Evolutionary conservation across 2,113 vertebrate species (phyloP), one percentile per base, ranked within the genome.

Genomic region (Indicator indicator): DNA sequence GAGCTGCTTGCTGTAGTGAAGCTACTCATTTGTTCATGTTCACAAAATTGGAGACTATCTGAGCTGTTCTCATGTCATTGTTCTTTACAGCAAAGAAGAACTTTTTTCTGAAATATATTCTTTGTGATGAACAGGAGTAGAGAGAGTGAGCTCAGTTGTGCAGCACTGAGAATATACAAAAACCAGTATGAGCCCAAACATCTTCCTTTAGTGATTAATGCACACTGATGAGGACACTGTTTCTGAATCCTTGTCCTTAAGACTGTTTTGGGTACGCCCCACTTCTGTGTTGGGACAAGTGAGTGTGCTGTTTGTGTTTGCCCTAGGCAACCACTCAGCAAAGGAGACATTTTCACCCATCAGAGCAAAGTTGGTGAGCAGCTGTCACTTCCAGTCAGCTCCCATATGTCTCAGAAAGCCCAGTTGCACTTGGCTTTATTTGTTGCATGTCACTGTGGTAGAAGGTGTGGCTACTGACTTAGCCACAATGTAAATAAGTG

Each of bases 401-500:
- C 38, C 36, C n/a, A 4, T 9, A 3, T 33, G 12, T 30, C n/a
- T 48, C 1, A 0, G 52, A 52, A 68, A 91, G 56, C 32, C 30
- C 9, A 36, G 24, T 17, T 52, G n/a, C 11, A 46, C 27, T 68
- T 88, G 30, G 11, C 42, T 78, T 60, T 36, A 36, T 52, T 73
- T 74, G 36, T 59, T 86, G 50, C 28, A 11, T 33, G 36, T 68
- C 27, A 56, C 38, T 75, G 30, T 81, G 69, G 28, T 27, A 82
- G 26, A 33, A 54, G 85, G 62, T 36, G 33, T 59, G 69, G 74
- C 89, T 96, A 27, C 85, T 83, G 81, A 16, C 79, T 89, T 83
- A 93, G 55, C n/a, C 83, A 11, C 9, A 62, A 9, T 16, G 38
- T 93, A 97, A 96, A 97, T 90, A 94, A 94, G 56, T 59, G 10